Evolutionary conservation across 2,797 vertebrate species (phyloP).

Genomic region (Choloepus didactylus): DNA sequence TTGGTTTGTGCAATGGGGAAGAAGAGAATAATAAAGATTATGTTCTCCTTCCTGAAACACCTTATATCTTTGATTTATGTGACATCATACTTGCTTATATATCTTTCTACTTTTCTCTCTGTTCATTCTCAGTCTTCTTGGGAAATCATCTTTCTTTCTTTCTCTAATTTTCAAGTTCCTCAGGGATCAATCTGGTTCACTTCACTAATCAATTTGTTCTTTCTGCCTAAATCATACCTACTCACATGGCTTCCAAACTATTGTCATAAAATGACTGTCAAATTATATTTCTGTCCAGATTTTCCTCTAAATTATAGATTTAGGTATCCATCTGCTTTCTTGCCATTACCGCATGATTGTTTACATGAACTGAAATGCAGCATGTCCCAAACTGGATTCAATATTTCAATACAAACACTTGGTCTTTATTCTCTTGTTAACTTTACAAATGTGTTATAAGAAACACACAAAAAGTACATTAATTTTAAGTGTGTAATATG

Average conservation of each 20-base stretch:
- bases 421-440: too few species aligned
- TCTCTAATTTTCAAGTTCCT: neutral
- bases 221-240: neutral
- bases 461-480: too few species aligned
- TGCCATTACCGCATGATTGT: too few species aligned
- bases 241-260: neutral
- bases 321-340: too few species aligned
- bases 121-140: neutral
- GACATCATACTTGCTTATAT: neutral
- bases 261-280: neutral
- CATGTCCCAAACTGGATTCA: too few species aligned
- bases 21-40: neutral
- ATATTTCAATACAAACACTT: too few species aligned
- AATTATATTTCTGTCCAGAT: neutral
- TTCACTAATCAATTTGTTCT: neutral
- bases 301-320: too few species aligned
- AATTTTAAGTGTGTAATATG: too few species aligned
- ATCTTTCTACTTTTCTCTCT: neutral
- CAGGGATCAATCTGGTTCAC: neutral
- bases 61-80: neutral
- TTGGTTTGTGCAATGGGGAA: neutral
- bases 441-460: too few species aligned
- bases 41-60: neutral
- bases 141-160: neutral
- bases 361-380: too few species aligned